These are phyloP conservation scores for Zeuzera pyrina DNA, from an alignment of 2,888 invertebrate species.

Conservation along the genomic window DNA sequence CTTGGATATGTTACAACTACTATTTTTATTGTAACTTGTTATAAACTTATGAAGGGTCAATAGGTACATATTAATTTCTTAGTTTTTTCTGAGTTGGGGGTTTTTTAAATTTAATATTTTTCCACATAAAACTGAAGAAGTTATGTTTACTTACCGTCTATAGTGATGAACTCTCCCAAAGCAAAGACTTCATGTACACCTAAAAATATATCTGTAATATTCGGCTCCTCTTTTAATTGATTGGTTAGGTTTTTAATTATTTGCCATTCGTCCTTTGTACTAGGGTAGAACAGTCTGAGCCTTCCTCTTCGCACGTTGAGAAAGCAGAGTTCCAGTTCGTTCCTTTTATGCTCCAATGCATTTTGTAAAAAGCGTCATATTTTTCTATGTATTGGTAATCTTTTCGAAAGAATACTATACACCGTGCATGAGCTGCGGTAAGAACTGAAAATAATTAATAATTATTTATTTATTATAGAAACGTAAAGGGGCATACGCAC, in stretches of 20 bases:
- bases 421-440: constrained; percentile 1
- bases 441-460: constrained; percentile 4
- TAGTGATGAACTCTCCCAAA: constrained; percentile 31
- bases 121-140: no score
- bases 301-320: constrained; percentile 30
- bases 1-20: no score
- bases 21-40: no score
- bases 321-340: constrained; percentile 25
- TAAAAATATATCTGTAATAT: constrained; percentile 25
- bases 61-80: no score
- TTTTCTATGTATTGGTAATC: constrained; percentile 31
- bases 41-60: no score
- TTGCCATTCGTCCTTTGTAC: constrained; percentile 24
- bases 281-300: constrained; percentile 33
- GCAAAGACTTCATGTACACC: constrained; percentile 30
- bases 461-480: background rate
- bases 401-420: constrained; percentile 18
- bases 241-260: constrained; percentile 22
- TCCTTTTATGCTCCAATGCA: constrained; percentile 25
- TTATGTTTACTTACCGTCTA: constrained; percentile 35
- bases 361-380: constrained; percentile 33
- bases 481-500: no score
- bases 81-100: no score
- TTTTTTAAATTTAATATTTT: no score
- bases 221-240: constrained; percentile 13